Base-by-base conservation (phyloP, 2,797 vertebrate genomes). In the Odontamblyopus lacepedii region DNA sequence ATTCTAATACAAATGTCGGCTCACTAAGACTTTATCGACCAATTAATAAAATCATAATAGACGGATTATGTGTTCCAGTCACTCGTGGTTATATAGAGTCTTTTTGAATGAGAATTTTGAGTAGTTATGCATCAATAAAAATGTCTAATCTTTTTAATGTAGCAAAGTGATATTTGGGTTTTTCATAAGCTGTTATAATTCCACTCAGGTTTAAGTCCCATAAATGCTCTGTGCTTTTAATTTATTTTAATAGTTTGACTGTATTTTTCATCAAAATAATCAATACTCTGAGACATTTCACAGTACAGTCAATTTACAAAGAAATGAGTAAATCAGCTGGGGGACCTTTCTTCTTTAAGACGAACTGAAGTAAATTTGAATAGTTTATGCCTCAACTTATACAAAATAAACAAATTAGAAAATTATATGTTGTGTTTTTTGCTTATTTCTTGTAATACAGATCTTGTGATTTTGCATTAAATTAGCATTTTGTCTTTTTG, bases 61-160 rank as follows among this genome's bases (percentile, higher is more conserved):
- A n/a, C n/a, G n/a, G n/a, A n/a, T n/a, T n/a, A n/a, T n/a, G n/a
- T n/a, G n/a, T n/a, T 30, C 29, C 29, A 30, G 2, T 30, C 29
- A 30, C 29, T 30, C 29, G 13, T 44, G 41, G 41, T 13, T 44
- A 61, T 26, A 4, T 26, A 15, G 19, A 48, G 64, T n/a, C 32
- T 69, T 67, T 55, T n/a, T 70, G 60, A 35, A 38, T 70, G 61
- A 29, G 59, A 19, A n/a, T n/a, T 51, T 27, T 38, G 5, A 29
- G 0, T 29, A 1, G 15, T 26, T 50, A 30, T 70, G 7, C 11
- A 55, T 72, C 61, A 72, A 60, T 67, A 38, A 18, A 57, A 44
- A 5, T 19, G 3, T 13, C 0, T 26, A 7, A 8, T 55, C 18
- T 11, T 56, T 56, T 56, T 26, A 56, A 48, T 48, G 44, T 48